These are phyloP conservation scores for Heptranchias perlo DNA, from an alignment of 2,113 vertebrate genomes.

Conservation along the genomic window DNA sequence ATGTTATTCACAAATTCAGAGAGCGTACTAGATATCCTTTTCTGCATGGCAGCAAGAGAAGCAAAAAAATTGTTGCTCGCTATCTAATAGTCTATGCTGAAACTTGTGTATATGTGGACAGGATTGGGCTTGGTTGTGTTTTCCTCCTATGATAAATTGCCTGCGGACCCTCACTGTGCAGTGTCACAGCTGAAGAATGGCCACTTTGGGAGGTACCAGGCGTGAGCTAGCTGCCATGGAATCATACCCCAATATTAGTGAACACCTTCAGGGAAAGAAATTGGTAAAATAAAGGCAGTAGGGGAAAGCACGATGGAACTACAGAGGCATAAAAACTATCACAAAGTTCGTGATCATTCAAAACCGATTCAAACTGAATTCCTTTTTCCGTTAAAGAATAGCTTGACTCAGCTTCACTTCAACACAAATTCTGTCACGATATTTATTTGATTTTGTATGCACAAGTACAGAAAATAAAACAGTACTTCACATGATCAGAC, in stretches of 20 bases:
- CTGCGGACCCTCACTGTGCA: background rate
- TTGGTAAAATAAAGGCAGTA: background rate
- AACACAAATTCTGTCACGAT: background rate
- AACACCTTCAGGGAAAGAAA: background rate
- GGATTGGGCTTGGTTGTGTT: background rate
- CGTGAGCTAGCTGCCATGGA: background rate
- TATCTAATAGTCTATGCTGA: background rate
- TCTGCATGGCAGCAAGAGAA: background rate
- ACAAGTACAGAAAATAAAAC: constrained; percentile 24
- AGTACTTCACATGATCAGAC: background rate
- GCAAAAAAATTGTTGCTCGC: background rate
- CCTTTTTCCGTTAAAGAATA: background rate
- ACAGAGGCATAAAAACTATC: background rate
- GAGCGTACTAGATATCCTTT: background rate
- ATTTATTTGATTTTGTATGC: constrained; percentile 30
- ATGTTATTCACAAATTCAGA: background rate
- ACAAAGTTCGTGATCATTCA: background rate
- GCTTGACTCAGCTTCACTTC: background rate
- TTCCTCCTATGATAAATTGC: background rate
- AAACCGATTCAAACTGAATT: background rate
- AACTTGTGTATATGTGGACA: background rate
- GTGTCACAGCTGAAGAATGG: background rate
- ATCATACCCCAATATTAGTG: background rate
- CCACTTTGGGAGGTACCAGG: background rate
- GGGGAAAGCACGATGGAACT: background rate